Percentiles rank a stretch among this genome's conserved stretches.
Evolutionary conservation across 2,888 invertebrate genomes (phyloP).

Genomic region (Caenorhabditis afra): DNA sequence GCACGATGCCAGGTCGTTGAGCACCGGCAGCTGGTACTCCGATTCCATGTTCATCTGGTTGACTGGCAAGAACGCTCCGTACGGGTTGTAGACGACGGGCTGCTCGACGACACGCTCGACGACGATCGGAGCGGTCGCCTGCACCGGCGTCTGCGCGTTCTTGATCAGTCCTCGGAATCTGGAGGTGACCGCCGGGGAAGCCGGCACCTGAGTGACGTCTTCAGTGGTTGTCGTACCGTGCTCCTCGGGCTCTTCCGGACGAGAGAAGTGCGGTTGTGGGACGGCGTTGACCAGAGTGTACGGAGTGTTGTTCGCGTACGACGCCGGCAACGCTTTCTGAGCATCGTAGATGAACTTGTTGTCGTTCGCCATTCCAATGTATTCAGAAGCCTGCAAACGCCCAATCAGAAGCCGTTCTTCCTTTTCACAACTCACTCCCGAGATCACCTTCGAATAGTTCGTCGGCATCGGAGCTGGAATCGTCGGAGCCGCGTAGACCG

Average conservation of each 20-base stretch:
- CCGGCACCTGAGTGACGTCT: constrained; percentile 55
- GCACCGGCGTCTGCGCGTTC: constrained; percentile 36
- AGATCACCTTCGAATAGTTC: constrained; percentile 28
- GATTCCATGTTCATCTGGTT: constrained; percentile 50
- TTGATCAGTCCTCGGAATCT: constrained; percentile 51
- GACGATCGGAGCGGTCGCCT: constrained; percentile 46
- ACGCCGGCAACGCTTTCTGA: constrained; percentile 16
- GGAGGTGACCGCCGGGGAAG: constrained; percentile 43
- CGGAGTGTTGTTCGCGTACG: constrained; percentile 28
- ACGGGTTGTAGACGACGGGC: constrained; percentile 20
- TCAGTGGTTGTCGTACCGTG: constrained; percentile 33
- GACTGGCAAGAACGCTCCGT: constrained; percentile 51
- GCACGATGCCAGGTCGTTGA: constrained; percentile 59
- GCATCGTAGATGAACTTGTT: constrained; percentile 55
- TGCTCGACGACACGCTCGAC: constrained; percentile 44
- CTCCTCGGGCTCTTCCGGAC: constrained; percentile 15
- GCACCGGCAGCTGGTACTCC: constrained; percentile 57
- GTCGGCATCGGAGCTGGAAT: constrained; percentile 27
- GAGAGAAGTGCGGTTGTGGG: constrained; percentile 5
- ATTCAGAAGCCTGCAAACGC: constrained; percentile 41
- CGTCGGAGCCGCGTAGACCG: background rate
- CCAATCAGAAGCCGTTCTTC: background rate
- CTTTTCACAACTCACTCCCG: constrained; percentile 19
- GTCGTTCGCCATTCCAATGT: constrained; percentile 59
- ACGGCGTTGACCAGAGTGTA: constrained; percentile 28